These are phyloP conservation scores for Callaeas wilsoni DNA, from an alignment of 2,113 vertebrate species.

Conservation along the genomic window DNA sequence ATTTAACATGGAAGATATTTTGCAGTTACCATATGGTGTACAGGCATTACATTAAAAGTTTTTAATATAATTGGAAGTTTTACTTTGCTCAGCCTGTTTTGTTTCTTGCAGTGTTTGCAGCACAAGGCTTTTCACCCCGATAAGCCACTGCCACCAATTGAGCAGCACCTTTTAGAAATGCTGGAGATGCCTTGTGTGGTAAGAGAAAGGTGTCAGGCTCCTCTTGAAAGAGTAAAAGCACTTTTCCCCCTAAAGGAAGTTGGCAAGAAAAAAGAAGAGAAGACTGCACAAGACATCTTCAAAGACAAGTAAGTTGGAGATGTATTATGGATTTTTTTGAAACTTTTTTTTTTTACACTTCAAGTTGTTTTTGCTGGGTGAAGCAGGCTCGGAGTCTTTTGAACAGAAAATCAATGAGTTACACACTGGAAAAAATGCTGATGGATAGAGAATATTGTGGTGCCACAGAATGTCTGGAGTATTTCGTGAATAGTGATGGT, in stretches of 20 bases:
- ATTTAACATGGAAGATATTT: not conserved
- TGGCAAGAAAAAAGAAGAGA: conserved; percentile 83
- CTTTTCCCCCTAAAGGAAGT: conserved; percentile 86
- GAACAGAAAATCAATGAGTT: not conserved
- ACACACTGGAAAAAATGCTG: not conserved
- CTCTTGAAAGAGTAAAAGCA: conserved; percentile 82
- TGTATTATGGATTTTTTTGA: not conserved
- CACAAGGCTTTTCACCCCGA: conserved; percentile 82
- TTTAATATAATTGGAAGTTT: not conserved
- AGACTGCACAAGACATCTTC: conserved; percentile 89
- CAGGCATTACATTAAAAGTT: not conserved
- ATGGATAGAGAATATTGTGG: not conserved
- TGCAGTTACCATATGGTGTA: not conserved
- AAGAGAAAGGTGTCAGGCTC: conserved; percentile 69
- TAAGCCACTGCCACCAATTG: conserved; percentile 80
- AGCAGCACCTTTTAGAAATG: conserved; percentile 79
- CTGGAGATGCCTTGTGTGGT: conserved; percentile 80
- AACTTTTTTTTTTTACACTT: not conserved
- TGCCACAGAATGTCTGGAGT: not conserved
- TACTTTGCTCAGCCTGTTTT: not conserved
- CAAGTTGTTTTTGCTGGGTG: not conserved
- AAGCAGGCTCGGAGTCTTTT: not conserved
- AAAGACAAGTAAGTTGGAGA: conserved; percentile 78
- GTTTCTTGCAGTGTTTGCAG: conserved; percentile 84
- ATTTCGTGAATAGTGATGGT: not conserved